These are phyloP conservation scores for Oreotrochilus melanogaster DNA, from an alignment of 2,113 vertebrate species.

Conservation along the genomic window DNA sequence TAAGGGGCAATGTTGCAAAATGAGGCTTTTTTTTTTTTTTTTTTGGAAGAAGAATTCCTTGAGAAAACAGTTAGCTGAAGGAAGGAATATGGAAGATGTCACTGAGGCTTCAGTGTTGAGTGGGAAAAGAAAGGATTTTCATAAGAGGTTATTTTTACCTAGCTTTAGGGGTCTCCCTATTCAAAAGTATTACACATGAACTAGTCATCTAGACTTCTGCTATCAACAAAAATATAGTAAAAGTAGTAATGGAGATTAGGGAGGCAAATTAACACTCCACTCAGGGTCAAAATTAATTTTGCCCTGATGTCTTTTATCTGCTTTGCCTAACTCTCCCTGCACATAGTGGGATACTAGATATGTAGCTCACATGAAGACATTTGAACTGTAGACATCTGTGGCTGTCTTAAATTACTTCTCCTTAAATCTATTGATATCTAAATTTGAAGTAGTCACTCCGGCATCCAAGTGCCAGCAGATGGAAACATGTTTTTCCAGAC, in stretches of 20 bases:
- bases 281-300: background rate
- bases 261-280: background rate
- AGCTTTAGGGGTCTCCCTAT: accelerated
- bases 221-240: background rate
- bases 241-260: background rate
- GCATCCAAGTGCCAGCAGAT: background rate
- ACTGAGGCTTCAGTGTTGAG: background rate
- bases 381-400: too few species aligned
- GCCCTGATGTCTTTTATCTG: background rate
- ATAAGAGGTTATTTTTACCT: background rate
- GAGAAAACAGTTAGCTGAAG: background rate
- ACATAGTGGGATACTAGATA: background rate
- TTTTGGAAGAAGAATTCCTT: background rate
- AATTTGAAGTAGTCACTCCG: background rate
- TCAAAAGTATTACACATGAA: background rate
- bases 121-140: background rate
- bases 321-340: background rate
- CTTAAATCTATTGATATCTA: background rate
- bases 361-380: background rate
- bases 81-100: background rate
- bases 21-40: background rate
- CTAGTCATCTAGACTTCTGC: background rate
- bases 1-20: background rate
- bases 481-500: background rate
- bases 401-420: background rate